phyloP scores from a whole-genome alignment of 2,113 vertebrate species.

The Platysternon megacephalum region DNA sequence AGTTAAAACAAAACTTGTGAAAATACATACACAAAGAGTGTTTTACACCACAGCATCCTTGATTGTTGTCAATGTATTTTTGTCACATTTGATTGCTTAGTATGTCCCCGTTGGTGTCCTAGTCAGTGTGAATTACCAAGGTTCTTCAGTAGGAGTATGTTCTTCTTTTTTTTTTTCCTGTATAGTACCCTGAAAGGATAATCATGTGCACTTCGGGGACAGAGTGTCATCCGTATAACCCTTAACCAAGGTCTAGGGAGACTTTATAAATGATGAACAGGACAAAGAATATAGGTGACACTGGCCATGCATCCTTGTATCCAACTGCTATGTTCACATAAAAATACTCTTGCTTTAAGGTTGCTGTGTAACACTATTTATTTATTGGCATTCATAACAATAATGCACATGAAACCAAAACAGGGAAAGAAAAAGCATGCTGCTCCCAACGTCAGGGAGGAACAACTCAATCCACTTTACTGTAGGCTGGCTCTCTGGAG shows the following conservation, averaged over 20 bases:
- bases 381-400: background rate
- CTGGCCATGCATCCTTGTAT: background rate
- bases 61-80: accelerated
- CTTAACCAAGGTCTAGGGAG: background rate
- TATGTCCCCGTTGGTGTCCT: background rate
- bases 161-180: background rate
- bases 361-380: background rate
- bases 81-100: background rate
- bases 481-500: background rate
- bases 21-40: background rate
- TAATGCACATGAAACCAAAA: background rate
- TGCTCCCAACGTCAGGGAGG: background rate
- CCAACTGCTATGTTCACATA: background rate
- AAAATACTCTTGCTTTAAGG: background rate
- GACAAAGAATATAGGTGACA: background rate
- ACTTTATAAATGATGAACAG: background rate
- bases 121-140: background rate
- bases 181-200: background rate
- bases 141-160: accelerated
- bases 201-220: accelerated
- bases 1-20: background rate
- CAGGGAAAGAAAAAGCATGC: background rate
- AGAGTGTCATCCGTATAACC: accelerated
- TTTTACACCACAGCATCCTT: background rate
- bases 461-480: background rate